phyloP scores from a whole-genome alignment of 2,113 vertebrate species.

The Myocastor coypus region DNA sequence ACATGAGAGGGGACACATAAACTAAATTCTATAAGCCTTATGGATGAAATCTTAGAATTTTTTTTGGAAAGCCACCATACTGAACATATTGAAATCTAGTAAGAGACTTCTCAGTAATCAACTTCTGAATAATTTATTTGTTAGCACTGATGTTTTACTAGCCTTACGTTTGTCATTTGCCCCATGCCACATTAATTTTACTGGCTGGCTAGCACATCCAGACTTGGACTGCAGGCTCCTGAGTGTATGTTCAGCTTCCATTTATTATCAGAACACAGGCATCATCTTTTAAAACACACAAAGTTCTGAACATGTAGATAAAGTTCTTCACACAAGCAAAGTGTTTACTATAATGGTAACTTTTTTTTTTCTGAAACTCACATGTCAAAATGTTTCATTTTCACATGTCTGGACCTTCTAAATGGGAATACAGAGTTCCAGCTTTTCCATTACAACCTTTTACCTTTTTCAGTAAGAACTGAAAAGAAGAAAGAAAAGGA shows the following conservation, averaged over 20 bases:
- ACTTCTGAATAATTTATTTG: constrained; percentile 23
- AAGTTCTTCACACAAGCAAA: background rate
- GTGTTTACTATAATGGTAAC: background rate
- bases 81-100: background rate
- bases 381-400: constrained; percentile 79
- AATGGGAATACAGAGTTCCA: constrained; percentile 73
- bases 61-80: constrained; percentile 11
- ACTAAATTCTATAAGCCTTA: constrained; percentile 1
- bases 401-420: constrained; percentile 75
- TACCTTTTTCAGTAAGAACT: constrained; percentile 76
- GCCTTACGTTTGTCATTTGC: background rate
- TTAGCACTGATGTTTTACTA: background rate
- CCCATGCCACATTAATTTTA: constrained; percentile 2
- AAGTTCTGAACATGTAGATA: background rate
- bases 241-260: constrained; percentile 32
- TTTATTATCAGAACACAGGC: constrained; percentile 23
- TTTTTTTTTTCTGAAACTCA: constrained; percentile 73
- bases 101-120: constrained; percentile 44
- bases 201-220: constrained; percentile 57
- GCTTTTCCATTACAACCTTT: constrained; percentile 82
- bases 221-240: background rate
- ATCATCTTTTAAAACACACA: constrained; percentile 50
- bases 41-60: constrained; percentile 51
- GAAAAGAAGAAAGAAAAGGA: background rate
- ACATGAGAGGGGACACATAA: constrained; percentile 30